phyloP scores from a whole-genome alignment of 2,888 invertebrate species.

The Calameuta filiformis region DNA sequence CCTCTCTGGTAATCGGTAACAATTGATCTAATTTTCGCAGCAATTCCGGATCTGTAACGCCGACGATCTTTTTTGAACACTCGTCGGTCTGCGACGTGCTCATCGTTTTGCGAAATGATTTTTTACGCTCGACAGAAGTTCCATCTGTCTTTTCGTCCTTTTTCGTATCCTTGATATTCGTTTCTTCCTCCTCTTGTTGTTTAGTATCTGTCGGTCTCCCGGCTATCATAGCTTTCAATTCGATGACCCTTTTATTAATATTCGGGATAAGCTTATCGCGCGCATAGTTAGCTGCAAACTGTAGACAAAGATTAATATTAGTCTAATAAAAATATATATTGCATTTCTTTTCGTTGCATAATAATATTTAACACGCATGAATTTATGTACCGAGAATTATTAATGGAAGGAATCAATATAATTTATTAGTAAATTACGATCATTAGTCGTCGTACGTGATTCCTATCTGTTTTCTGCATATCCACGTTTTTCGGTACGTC shows the following conservation, averaged over 20 bases:
- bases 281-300: conserved; percentile 92
- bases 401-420: not conserved
- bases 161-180: conserved; percentile 50
- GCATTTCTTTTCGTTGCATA: not conserved
- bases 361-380: not conserved
- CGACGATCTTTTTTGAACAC: conserved; percentile 65
- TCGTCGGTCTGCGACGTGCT: conserved; percentile 71
- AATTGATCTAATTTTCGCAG: conserved; percentile 75
- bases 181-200: conserved; percentile 37
- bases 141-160: conserved; percentile 58
- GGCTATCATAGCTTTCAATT: conserved; percentile 76
- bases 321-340: not conserved
- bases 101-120: conserved; percentile 76
- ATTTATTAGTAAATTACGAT: not conserved
- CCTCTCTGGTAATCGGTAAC: conserved; percentile 64
- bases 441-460: too few species aligned
- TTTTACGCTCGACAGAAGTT: conserved; percentile 69
- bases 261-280: conserved; percentile 88
- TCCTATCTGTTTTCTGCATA: too few species aligned
- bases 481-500: too few species aligned
- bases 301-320: conserved; percentile 39
- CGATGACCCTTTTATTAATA: conserved; percentile 80
- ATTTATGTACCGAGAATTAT: not conserved
- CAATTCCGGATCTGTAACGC: conserved; percentile 77
- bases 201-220: conserved; percentile 68